These are phyloP conservation scores for Protodeltote pygarga DNA, from an alignment of 2,888 invertebrate species.

Conservation along the genomic window DNA sequence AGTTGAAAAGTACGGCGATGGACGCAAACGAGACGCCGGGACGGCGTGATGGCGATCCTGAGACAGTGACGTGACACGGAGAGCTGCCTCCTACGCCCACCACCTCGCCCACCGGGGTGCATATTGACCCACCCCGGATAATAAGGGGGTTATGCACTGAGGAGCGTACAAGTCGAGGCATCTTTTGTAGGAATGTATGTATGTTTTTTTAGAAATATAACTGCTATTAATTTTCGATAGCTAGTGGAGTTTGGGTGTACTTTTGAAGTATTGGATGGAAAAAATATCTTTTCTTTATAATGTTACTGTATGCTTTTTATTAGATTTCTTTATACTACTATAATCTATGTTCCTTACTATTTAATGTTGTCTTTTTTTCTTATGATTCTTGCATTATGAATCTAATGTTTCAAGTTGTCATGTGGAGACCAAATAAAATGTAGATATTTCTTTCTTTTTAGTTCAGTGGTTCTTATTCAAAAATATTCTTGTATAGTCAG, in stretches of 20 bases:
- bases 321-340: no score
- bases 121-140: constrained; percentile 77
- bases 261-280: constrained; percentile 13
- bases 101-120: constrained; percentile 54
- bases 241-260: constrained; percentile 12
- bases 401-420: no score
- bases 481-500: no score
- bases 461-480: no score
- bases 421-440: no score
- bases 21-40: constrained; percentile 81
- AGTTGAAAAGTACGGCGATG: constrained; percentile 75
- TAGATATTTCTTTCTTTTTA: no score
- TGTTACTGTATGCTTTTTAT: constrained; percentile 17
- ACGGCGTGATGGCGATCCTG: constrained; percentile 76
- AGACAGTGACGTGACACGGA: constrained; percentile 84
- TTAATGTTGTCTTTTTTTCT: no score
- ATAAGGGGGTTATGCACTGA: constrained; percentile 78
- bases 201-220: constrained; percentile 59
- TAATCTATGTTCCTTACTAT: no score
- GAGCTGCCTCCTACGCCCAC: constrained; percentile 50
- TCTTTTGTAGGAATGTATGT: constrained; percentile 73
- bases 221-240: constrained; percentile 39
- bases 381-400: no score
- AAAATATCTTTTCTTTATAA: constrained; percentile 16
- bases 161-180: constrained; percentile 67